Base-by-base conservation (phyloP, 2,888 invertebrate genomes). In the Cataglyphis altisquamis region DNA sequence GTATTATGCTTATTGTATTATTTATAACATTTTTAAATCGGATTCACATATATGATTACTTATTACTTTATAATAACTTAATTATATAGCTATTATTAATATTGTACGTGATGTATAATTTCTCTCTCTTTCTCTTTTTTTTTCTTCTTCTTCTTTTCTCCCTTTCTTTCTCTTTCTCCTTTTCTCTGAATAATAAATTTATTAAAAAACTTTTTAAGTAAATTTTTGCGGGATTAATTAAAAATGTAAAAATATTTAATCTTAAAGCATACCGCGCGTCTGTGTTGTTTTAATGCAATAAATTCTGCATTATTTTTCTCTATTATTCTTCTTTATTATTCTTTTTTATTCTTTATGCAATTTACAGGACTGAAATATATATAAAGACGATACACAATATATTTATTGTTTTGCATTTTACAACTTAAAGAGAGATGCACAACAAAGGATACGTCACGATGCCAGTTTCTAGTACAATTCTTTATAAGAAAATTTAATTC, bases 401-500 rank as follows among this genome's bases (percentile, higher is more conserved):
- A n/a, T 60, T 10, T 2, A 32, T 48, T 21, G 15, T 72, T 21
- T 70, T 57, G 1, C 41, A 12, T 60, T 39, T 2, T 32, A 32
- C 4, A 12, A 52, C 15, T 57, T 32, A 41, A 57, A 8, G 1
- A 41, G 21, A 12, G 12, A 60, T 60, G 32, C 21, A 32, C 57
- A 15, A 39, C 45, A 15, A n/a, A 78, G 10, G 72, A 78, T 72
- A 45, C 21, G 15, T 36, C 32, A 21, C 32, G 45, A 78, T 32
- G 18, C 21, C 4, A 57, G 21, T 25, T 29, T 66, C 29, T 45
- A 72, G 32, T 32, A 21, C 41, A 55, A 36, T 57, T 32, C 72
- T 72, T 80, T 80, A 72, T 60, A 36, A 60, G 12, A 45, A 25
- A 29, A 80, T 60, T 80, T 18, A 60, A 29, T 29, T 72, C n/a